These are phyloP conservation scores for Eupithecia vulgata DNA, from an alignment of 2,888 invertebrate genomes.

Conservation along the genomic window DNA sequence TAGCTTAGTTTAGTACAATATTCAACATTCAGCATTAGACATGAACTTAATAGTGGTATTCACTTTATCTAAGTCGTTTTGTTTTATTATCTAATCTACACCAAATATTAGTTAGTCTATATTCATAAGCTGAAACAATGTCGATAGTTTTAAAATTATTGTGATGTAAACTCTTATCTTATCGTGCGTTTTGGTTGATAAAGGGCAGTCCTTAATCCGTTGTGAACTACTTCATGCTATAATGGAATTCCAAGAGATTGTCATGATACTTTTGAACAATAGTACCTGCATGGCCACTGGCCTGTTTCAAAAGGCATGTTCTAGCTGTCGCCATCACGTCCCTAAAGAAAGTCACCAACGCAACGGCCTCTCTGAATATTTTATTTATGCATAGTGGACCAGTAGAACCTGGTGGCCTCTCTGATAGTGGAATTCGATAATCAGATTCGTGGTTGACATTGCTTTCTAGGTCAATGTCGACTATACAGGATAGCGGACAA, in stretches of 20 bases:
- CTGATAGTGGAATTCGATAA: constrained; percentile 53
- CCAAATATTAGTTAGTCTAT: constrained; percentile 16
- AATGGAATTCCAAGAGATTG: constrained; percentile 14
- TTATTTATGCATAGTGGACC: constrained; percentile 38
- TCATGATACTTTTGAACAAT: background rate
- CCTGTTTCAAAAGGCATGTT: constrained; percentile 10
- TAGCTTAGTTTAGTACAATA: background rate
- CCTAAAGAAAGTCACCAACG: constrained; percentile 43
- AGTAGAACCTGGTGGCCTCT: constrained; percentile 59
- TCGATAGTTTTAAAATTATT: constrained; percentile 35
- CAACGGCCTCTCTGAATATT: constrained; percentile 55
- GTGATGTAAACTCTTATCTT: constrained; percentile 32
- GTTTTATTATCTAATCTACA: constrained; percentile 3
- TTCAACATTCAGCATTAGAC: background rate
- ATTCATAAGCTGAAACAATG: constrained; percentile 19
- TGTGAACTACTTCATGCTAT: constrained; percentile 9
- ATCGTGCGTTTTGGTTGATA: constrained; percentile 38
- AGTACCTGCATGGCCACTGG: background rate
- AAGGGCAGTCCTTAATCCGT: constrained; percentile 39
- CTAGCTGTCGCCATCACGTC: constrained; percentile 29
- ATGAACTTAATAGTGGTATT: background rate
- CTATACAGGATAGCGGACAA: constrained; percentile 53
- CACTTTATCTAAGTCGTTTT: background rate
- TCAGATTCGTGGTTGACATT: constrained; percentile 63
- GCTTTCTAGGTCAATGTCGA: constrained; percentile 72